These are phyloP conservation scores for Erinaceus europaeus DNA, from an alignment of 2,113 vertebrate genomes.

Conservation along the genomic window DNA sequence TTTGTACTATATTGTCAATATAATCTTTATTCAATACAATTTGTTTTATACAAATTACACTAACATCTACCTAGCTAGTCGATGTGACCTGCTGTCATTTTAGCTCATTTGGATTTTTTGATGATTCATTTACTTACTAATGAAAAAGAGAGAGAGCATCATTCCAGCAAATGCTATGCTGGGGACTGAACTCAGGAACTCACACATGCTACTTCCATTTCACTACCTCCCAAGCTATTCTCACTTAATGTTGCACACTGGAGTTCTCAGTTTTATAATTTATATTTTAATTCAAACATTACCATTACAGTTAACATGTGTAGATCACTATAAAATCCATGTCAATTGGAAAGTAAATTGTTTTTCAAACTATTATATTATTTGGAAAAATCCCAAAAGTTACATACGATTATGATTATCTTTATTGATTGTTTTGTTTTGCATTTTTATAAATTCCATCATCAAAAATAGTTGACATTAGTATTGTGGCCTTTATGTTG, in stretches of 20 bases:
- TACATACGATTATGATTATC: not conserved
- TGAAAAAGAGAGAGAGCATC: no score
- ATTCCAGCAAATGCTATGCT: no score
- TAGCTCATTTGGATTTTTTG: not conserved
- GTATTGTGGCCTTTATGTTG: not conserved
- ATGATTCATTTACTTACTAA: no score
- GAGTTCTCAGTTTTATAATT: not conserved
- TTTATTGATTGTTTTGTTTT: not conserved
- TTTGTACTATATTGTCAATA: conserved; percentile 32
- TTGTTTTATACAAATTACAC: no score
- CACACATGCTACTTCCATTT: no score
- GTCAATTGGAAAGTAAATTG: not conserved
- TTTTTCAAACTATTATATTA: not conserved
- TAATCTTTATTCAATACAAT: no score
- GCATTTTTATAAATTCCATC: not conserved
- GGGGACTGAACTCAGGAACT: no score
- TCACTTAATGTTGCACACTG: no score
- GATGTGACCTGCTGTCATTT: not conserved
- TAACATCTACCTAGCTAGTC: not conserved
- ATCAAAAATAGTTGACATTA: not conserved
- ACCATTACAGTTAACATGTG: not conserved
- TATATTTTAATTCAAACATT: not conserved
- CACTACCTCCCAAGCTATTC: no score
- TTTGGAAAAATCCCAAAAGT: not conserved
- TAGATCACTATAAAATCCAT: not conserved